Conservation (phyloP, 2,888 invertebrate species). For the Nephrotoma appendiculata region DNA sequence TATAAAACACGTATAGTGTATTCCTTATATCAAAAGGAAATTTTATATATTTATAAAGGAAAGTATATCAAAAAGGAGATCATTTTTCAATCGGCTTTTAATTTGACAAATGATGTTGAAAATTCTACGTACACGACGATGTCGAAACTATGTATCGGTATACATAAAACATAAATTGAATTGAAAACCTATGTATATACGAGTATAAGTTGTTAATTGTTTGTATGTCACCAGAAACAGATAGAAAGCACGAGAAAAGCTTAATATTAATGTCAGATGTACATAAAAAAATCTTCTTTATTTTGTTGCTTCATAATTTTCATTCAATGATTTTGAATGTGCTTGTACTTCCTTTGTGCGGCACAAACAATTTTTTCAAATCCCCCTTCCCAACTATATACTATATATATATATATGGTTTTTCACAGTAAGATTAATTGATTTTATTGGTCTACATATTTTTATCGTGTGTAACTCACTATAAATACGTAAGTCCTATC, state of each 20-base stretch:
- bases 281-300: background rate
- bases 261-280: background rate
- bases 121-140: background rate
- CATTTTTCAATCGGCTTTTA: background rate
- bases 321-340: background rate
- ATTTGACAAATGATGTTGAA: background rate
- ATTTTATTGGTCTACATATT: slow-evolving; percentile 5
- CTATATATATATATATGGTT: no score
- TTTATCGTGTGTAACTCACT: background rate
- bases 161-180: background rate
- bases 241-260: background rate
- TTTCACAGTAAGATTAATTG: slow-evolving; percentile 5
- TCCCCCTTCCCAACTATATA: background rate
- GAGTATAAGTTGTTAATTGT: background rate
- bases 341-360: background rate
- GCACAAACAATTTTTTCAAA: background rate
- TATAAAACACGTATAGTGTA: background rate
- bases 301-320: background rate
- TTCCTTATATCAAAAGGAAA: background rate
- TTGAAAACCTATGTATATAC: background rate
- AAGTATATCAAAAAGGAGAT: background rate
- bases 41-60: background rate
- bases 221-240: background rate
- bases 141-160: background rate
- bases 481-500: background rate